Evolutionary conservation across 2,888 invertebrate genomes (phyloP).

Genomic region (Allacma fusca): DNA sequence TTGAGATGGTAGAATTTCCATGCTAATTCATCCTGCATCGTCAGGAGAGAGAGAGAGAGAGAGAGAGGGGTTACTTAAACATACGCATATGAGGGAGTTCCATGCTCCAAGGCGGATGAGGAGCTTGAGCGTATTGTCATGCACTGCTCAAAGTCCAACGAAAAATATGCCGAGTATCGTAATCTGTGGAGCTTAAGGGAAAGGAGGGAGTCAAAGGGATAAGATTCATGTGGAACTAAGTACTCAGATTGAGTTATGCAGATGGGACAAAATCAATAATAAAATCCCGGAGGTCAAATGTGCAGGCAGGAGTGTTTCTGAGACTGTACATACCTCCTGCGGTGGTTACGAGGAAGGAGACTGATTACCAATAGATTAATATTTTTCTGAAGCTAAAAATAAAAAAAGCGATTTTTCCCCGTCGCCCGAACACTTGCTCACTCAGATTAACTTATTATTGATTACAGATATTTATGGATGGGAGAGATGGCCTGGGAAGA

Average conservation of each 20-base stretch:
- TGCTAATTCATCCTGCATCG: too few relatives aligned
- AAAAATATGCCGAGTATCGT: background rate
- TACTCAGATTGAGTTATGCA: conserved; percentile 27
- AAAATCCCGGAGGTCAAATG: conserved; percentile 16
- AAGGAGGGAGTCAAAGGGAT: conserved; percentile 18
- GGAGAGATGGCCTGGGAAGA: background rate
- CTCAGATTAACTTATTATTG: background rate
- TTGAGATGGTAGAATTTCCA: background rate
- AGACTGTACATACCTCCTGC: background rate
- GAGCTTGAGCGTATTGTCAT: too few relatives aligned
- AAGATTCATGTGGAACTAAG: background rate
- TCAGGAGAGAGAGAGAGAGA: too few relatives aligned
- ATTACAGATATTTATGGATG: conserved; percentile 11
- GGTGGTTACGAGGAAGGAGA: background rate
- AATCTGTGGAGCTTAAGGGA: background rate
- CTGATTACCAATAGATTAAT: conserved; percentile 5
- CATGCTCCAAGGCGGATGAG: too few relatives aligned
- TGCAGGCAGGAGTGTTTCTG: background rate
- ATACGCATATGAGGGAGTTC: too few relatives aligned
- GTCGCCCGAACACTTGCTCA: background rate
- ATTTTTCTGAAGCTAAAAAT: conserved; percentile 2
- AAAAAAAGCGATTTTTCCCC: background rate
- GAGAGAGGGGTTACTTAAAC: too few relatives aligned
- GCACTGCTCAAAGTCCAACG: background rate
- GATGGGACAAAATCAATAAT: conserved; percentile 33